phyloP scores from a whole-genome alignment of 2,113 vertebrate genomes.

The Chloropsis cyanopogon region DNA sequence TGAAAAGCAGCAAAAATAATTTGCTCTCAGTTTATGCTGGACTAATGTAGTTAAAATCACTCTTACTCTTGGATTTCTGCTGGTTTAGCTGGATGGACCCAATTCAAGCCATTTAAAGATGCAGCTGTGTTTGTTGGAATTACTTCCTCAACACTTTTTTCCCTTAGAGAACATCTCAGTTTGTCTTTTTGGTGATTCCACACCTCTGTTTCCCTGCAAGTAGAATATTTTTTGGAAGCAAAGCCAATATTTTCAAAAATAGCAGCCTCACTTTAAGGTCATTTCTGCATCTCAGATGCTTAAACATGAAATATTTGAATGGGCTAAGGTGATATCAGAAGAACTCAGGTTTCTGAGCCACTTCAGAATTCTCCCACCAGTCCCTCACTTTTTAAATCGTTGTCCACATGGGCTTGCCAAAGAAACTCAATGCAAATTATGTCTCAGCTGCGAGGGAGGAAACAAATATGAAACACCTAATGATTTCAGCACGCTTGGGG shows the following conservation, averaged over 20 bases:
- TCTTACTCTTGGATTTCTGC: not conserved
- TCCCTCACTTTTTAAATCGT: not conserved
- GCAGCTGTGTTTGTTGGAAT: not conserved
- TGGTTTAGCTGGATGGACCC: not conserved
- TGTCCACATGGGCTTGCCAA: not conserved
- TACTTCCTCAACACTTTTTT: not conserved
- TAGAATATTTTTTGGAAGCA: not conserved
- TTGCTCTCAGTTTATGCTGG: conserved; percentile 24
- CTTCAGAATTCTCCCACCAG: not conserved
- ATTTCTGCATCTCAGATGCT: not conserved
- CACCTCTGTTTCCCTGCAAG: not conserved
- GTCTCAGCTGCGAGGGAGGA: conserved; percentile 5
- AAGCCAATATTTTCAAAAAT: not conserved
- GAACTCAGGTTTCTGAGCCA: not conserved
- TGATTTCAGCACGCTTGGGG: not conserved
- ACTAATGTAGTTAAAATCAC: not conserved
- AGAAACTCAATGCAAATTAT: not conserved
- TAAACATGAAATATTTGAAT: not conserved
- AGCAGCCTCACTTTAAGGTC: not conserved
- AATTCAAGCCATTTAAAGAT: not conserved
- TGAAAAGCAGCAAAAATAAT: conserved; percentile 20
- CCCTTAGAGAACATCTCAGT: not conserved
- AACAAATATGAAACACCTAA: conserved; percentile 34
- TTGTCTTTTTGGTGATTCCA: not conserved
- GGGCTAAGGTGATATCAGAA: not conserved